A percentile compares a stretch with the other conserved stretches of the same genome.
Conservation (phyloP, 2,113 vertebrate genomes). For the Dolichotis patagonum region DNA sequence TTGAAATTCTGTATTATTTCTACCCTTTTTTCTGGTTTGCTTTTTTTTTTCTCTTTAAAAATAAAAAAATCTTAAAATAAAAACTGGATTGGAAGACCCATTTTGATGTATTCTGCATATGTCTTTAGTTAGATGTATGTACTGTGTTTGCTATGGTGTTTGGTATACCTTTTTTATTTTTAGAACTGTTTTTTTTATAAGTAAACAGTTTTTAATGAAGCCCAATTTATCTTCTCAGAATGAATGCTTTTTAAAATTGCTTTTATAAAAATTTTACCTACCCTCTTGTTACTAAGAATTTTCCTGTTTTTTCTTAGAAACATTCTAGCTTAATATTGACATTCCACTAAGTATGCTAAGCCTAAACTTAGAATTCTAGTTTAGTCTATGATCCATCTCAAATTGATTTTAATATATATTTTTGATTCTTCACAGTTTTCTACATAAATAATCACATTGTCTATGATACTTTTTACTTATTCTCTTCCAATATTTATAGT, state of each 20-base stretch:
- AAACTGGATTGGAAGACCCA: background rate
- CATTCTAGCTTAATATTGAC: background rate
- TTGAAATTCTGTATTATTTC: too few species aligned
- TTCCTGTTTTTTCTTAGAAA: background rate
- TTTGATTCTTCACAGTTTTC: background rate
- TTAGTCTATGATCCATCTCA: background rate
- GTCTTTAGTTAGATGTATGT: background rate
- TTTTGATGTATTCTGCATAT: background rate
- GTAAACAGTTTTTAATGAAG: conserved; percentile 17
- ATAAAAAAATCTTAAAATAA: too few species aligned
- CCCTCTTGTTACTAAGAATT: background rate
- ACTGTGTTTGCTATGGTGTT: background rate
- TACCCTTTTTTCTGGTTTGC: too few species aligned
- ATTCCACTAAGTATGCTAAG: background rate
- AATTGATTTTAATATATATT: conserved; percentile 17
- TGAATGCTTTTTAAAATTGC: background rate
- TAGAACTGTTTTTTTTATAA: background rate
- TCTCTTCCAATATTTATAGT: background rate
- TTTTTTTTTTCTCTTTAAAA: too few species aligned
- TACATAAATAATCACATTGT: background rate
- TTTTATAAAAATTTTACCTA: background rate
- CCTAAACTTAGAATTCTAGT: background rate
- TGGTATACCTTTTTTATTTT: conserved; percentile 7
- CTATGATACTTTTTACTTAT: background rate
- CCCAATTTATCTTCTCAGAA: background rate